phyloP scores from a whole-genome alignment of 2,888 invertebrate species.

The Parnassius smintheus region DNA sequence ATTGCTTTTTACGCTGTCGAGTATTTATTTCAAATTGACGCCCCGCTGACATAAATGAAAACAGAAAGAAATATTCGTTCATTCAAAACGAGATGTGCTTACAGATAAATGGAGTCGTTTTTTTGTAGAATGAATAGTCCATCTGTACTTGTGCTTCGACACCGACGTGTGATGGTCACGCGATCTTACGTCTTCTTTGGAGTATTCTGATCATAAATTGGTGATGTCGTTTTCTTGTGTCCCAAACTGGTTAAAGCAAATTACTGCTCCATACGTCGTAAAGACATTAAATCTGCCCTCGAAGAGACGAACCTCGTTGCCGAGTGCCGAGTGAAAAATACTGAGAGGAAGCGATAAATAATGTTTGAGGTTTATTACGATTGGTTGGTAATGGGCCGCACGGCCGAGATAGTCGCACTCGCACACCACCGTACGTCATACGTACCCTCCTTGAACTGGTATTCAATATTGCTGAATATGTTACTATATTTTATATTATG shows the following conservation, averaged over 20 bases:
- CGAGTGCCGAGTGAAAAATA: constrained; percentile 71
- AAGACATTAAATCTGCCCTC: constrained; percentile 67
- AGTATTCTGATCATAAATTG: constrained; percentile 2
- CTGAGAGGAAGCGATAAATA: constrained; percentile 77
- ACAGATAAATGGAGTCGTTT: constrained; percentile 8
- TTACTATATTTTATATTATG: too few relatives aligned
- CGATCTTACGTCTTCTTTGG: not conserved
- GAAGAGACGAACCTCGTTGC: constrained; percentile 65
- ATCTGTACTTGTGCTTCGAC: too few relatives aligned
- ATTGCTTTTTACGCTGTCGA: not conserved
- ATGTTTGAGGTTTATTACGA: constrained; percentile 75
- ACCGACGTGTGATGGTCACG: not conserved
- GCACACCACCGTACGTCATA: constrained; percentile 41
- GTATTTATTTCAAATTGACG: constrained; percentile 19
- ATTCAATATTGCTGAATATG: not conserved
- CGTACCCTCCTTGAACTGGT: constrained; percentile 32
- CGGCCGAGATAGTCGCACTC: constrained; percentile 45
- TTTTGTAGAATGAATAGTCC: not conserved
- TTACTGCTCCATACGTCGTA: constrained; percentile 68
- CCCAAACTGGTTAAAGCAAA: constrained; percentile 58
- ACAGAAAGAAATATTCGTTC: not conserved
- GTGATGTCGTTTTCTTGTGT: constrained; percentile 28
- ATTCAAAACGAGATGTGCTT: constrained; percentile 6
- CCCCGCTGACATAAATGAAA: constrained; percentile 13
- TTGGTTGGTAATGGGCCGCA: constrained; percentile 66